Base-by-base conservation (phyloP, 1,140 invertebrate genomes). In the Armadillidium nasatum region DNA sequence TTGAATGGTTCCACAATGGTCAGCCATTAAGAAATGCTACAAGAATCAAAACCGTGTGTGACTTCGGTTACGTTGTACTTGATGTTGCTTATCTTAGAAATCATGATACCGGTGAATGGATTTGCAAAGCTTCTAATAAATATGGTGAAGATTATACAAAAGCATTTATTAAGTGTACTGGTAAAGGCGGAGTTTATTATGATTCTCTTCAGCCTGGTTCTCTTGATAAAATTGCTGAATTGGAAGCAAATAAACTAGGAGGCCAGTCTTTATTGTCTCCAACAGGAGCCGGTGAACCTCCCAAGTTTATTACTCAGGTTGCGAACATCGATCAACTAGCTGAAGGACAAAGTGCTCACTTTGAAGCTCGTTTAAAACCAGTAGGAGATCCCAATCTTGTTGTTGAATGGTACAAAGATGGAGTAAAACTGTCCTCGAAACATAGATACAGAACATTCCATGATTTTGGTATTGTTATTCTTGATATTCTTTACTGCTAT, bases 1-100 rank as follows among this genome's bases (percentile, higher is more conserved):
- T 98, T 19, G 95, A 97, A 86, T 98, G 95, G 95, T 96, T 94
- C 85, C 93, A 96, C 80, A 95, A 97, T 84, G 94, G 93, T 7
- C 88, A 93, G 82, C 93, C 93, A 33, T 83, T 97, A 68, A 88
- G 92, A 71, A 93, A 96, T 82, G 94, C 94, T 9, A 94, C 92
- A 46, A 89, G 96, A 74, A 96, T 96, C 79, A 97, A 97, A 84
- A 93, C 94, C 78, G 91, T 96, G 0, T 95, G 94, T 77, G 96
- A 98, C 84, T 98, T 98, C 86, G 96, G 96, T 69, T 97, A 94
- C 85, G 95, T 98, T 11, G 91, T 96, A 0, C 89, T 98, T 86
- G 96, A 98, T 82, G 96, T 99, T 82, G 91, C 94, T 54, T 96
- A 95, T 79, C 92, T 95, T 19, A 94, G 96, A 87, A 90, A 92